Evolutionary conservation across 2,113 vertebrate species (phyloP).

Genomic region (Halcyon malimbica): DNA sequence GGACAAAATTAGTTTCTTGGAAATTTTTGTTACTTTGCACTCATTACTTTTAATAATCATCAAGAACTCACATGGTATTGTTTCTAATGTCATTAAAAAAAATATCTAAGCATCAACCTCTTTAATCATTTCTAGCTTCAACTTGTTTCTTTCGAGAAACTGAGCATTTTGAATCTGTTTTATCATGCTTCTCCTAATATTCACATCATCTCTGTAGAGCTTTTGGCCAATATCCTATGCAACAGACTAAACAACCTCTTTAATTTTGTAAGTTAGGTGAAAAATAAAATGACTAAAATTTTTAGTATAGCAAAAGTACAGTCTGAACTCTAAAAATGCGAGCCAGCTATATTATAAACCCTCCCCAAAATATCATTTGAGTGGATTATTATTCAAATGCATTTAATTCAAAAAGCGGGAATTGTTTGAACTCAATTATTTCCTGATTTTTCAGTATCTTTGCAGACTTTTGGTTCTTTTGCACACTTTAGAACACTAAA

Average conservation of each 20-base stretch:
- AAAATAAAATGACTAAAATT: background rate
- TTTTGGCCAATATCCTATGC: background rate
- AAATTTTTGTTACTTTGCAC: background rate
- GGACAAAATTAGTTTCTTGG: background rate
- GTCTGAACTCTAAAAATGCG: background rate
- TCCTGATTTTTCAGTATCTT: background rate
- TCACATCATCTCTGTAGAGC: background rate
- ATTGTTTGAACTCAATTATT: background rate
- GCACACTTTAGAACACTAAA: background rate
- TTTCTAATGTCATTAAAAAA: background rate
- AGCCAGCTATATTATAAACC: background rate
- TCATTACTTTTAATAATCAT: background rate
- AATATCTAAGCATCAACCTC: background rate
- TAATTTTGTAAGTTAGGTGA: background rate
- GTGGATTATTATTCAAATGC: background rate
- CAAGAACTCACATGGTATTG: fast-evolving
- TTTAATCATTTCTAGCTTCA: background rate
- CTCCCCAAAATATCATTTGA: background rate
- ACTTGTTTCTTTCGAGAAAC: background rate
- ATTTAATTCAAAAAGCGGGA: background rate
- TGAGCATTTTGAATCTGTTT: background rate
- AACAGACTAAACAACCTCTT: background rate
- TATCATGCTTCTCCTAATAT: background rate
- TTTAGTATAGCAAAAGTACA: background rate
- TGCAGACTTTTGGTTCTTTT: background rate